Base-by-base conservation (phyloP, 2,797 vertebrate species). In the Rhinatrema bivittatum region DNA sequence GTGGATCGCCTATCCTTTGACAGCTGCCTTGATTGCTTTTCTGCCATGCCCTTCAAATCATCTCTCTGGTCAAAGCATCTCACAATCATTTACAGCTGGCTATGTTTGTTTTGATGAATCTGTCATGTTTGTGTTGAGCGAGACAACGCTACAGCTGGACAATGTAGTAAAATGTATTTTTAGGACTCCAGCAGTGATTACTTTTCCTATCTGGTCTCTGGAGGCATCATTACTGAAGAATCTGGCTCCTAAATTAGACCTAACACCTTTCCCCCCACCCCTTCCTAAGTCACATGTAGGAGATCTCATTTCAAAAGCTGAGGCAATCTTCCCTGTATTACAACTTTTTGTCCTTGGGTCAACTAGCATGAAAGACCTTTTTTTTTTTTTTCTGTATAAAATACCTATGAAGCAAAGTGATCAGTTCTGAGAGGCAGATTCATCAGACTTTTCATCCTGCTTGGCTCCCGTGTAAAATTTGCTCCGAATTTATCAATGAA, bases 81-180 rank as follows among this genome's bases (percentile, higher is more conserved):
- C 5, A 1, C 12, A 33, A 19, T 59, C 20, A 52, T 41, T 56
- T 54, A 46, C 23, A 32, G 27, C 42, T 56, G 20, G 37, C 50
- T 65, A 20, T 64, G 56, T 63, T 62, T 67, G 41, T 42, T 46
- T 43, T 46, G 39, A 42, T 58, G 36, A 53, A 20, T 45, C 46
- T 67, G 60, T 63, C 50, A 53, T 20, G 50, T n/a, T n/a, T n/a
- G n/a, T n/a, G n/a, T 16, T 30, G 45, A 36, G 17, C 39, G 57
- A 38, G 61, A 41, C 38, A 53, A 42, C 40, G 30, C 31, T 65
- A 33, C 42, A 50, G 36, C 55, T 56, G 56, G 32, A 58, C 36
- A 27, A 46, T 62, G 53, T 19, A 61, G 46, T 57, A 60, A 32
- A 47, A 31, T 51, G 64, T 65, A 69, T 64, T 70, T 70, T 70